A percentile compares a stretch with the other conserved stretches of the same genome.
Evolutionary conservation across 1,140 invertebrate species (phyloP).

Genomic region (Octopus sinensis): DNA sequence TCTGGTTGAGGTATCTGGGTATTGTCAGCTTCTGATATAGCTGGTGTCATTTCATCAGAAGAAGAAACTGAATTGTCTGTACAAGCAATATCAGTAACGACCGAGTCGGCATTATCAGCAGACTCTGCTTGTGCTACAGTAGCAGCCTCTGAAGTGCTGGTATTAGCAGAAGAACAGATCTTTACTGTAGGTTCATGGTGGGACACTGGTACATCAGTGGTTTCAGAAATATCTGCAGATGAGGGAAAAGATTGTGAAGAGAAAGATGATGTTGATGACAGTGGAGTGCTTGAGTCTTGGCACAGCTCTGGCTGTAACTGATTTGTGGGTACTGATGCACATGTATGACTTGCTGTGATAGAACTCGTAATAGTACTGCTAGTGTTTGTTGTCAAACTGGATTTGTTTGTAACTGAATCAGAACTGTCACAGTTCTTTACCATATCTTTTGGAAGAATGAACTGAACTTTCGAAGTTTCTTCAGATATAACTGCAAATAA

Average conservation of each 20-base stretch:
- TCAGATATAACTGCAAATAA: too few relatives aligned
- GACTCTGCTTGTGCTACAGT: background rate
- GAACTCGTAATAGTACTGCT: too few relatives aligned
- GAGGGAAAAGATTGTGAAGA: background rate
- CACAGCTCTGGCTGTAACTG: background rate
- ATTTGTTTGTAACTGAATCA: too few relatives aligned
- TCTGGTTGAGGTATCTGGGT: too few relatives aligned
- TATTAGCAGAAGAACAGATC: background rate
- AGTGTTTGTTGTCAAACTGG: too few relatives aligned
- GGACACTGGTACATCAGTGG: background rate
- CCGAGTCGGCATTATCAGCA: background rate
- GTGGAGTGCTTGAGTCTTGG: background rate
- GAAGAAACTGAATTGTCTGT: slow-evolving; percentile 4
- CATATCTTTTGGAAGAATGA: too few relatives aligned
- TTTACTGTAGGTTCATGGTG: background rate
- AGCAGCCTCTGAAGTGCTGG: background rate
- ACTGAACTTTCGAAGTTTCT: too few relatives aligned
- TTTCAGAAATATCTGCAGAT: background rate
- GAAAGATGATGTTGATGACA: background rate
- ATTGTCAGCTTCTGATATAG: too few relatives aligned
- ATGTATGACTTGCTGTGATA: too few relatives aligned
- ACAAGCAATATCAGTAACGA: background rate
- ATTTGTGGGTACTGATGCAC: too few relatives aligned
- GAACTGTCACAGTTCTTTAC: too few relatives aligned
- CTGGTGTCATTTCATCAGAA: background rate